Evolutionary conservation across 2,113 vertebrate species (phyloP).

Genomic region (Podiceps cristatus): DNA sequence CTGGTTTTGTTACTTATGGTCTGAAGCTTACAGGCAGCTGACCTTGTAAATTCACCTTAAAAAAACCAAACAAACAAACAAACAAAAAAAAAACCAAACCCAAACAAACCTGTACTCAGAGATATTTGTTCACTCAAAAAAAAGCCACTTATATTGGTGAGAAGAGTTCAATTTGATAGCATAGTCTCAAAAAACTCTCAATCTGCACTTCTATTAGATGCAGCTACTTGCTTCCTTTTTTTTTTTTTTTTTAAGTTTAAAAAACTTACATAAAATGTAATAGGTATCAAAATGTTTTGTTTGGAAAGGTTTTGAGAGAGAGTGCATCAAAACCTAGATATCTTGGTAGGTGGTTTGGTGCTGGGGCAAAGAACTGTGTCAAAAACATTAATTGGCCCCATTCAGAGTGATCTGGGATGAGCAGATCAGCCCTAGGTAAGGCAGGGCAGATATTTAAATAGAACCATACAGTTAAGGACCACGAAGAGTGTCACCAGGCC

Average conservation of each 20-base stretch:
- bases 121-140: not conserved
- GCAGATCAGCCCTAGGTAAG: not conserved
- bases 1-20: not conserved
- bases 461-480: not conserved
- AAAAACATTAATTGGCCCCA: not conserved
- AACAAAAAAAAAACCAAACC: not conserved
- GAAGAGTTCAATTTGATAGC: not conserved
- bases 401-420: not conserved
- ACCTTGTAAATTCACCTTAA: not conserved
- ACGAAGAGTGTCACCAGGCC: not conserved
- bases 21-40: not conserved
- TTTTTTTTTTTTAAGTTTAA: not conserved
- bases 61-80: not conserved
- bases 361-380: not conserved
- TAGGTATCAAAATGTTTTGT: not conserved
- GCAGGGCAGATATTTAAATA: not conserved
- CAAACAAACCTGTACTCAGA: not conserved
- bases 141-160: not conserved
- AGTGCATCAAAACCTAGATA: not conserved
- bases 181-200: not conserved
- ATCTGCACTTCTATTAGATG: not conserved
- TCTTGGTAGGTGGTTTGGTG: not conserved
- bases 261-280: not conserved
- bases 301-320: not conserved
- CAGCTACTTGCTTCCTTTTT: not conserved